Evolutionary conservation across 2,113 vertebrate genomes (phyloP), one percentile per base, ranked within the genome.

Genomic region (Acanthisitta chloris): DNA sequence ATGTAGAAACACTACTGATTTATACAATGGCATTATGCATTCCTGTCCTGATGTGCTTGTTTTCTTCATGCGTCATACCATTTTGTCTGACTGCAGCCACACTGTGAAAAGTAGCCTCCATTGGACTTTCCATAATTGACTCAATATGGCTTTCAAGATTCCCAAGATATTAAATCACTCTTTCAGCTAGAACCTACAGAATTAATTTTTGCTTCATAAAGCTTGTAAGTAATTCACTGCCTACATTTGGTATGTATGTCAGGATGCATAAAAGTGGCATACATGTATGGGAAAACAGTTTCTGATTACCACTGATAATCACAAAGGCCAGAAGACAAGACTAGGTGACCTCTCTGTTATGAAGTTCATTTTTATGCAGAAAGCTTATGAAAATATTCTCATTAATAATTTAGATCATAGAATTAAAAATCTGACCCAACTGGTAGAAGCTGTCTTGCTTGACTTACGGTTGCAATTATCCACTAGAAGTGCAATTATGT

Each of bases 331-430:
- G 12, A 86, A 83, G 54, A 89, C 46, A 84, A 76, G 66, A 88
- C 42, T 38, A 86, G 46, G 23, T 87, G 90, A 95, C 74, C 86
- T 82, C 43, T 73, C 34, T 66, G 64, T 71, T 94, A 92, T 69
- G n/a, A 86, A 88, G 85, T 88, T 89, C 94, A 92, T 94, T 97
- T 94, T 97, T 92, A 95, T 91, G 81, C 45, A 65, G 70, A 95
- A 86, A 96, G 81, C 46, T 91, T 93, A 88, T 71, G 57, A 88
- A 96, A 94, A 79, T 86, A 81, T 62, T 79, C 65, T 29, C 62
- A 95, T 98, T 95, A 97, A 97, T 98, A 98, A 97, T 98, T 98
- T 94, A 97, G 65, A 74, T 88, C 61, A 77, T 8, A 84, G 93
- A 97, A 97, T 96, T 97, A 96, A 98, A 97, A 95, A 83, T 79